Conservation (phyloP, 1,140 invertebrate species). For the Hylyphantes graminicola region DNA sequence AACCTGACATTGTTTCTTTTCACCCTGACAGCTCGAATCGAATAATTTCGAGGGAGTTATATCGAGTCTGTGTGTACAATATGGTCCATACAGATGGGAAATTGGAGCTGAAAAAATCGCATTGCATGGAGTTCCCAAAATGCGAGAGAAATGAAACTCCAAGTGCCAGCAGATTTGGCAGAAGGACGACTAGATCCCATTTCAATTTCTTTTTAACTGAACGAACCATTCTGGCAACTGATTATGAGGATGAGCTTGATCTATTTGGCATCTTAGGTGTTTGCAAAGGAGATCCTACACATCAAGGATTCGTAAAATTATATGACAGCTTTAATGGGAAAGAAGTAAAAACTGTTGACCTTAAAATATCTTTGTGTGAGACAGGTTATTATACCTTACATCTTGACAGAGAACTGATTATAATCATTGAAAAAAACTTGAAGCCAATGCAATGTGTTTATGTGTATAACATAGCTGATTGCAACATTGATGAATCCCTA, state of each 20-base stretch:
- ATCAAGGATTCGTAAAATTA: constrained; percentile 9
- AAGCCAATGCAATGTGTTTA: constrained; percentile 1
- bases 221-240: background rate
- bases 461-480: background rate
- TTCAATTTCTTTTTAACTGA: background rate
- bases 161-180: constrained; percentile 13
- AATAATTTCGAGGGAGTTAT: background rate
- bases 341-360: constrained; percentile 15
- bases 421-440: constrained; percentile 25
- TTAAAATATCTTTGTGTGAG: constrained; percentile 9
- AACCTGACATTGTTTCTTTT: constrained; percentile 6
- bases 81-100: background rate
- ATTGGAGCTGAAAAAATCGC: background rate
- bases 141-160: background rate
- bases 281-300: background rate
- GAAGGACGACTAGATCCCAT: background rate
- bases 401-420: constrained; percentile 22
- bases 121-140: constrained; percentile 3
- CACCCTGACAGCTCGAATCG: constrained; percentile 30
- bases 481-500: no score
- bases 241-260: constrained; percentile 38
- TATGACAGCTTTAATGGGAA: constrained; percentile 17
- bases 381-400: constrained; percentile 12
- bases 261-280: constrained; percentile 21
- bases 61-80: background rate